Evolutionary conservation across 2,888 invertebrate species (phyloP).

Genomic region (Lissonota sp.): DNA sequence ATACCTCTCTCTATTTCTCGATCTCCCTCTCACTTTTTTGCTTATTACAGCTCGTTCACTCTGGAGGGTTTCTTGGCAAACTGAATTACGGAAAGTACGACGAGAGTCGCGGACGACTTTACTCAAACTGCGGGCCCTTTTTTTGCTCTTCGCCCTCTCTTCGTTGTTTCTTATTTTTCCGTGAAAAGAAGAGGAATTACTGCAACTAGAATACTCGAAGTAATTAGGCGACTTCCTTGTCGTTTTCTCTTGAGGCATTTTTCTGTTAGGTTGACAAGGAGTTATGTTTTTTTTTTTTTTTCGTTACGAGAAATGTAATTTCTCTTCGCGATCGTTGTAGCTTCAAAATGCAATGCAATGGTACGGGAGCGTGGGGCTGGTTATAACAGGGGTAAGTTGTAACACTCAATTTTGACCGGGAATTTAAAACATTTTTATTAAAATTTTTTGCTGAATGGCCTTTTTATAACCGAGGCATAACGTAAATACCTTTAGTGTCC

Average conservation of each 20-base stretch:
- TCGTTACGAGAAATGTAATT: background rate
- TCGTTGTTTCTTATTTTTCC: conserved; percentile 12
- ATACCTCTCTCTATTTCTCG: conserved; percentile 3
- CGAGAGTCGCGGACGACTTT: conserved; percentile 20
- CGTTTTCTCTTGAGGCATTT: background rate
- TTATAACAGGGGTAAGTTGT: no score
- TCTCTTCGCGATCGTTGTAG: no score
- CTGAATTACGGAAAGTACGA: conserved; percentile 57
- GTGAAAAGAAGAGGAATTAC: conserved; percentile 4
- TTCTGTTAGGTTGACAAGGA: background rate
- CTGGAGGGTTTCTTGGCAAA: conserved; percentile 40
- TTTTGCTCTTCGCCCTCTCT: conserved; percentile 4
- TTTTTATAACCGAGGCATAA: no score
- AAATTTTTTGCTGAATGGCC: no score
- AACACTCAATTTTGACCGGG: no score
- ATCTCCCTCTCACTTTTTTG: conserved; percentile 7
- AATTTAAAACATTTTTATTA: no score
- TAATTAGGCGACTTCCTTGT: conserved; percentile 6
- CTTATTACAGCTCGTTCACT: conserved; percentile 5
- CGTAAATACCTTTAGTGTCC: no score
- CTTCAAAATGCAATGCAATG: no score
- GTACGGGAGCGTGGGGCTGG: no score
- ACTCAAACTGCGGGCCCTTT: conserved; percentile 20
- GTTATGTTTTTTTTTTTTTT: background rate
- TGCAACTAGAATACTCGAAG: conserved; percentile 30